These are phyloP conservation scores for Enoplosus armatus DNA, from an alignment of 2,797 vertebrate species.

Conservation along the genomic window DNA sequence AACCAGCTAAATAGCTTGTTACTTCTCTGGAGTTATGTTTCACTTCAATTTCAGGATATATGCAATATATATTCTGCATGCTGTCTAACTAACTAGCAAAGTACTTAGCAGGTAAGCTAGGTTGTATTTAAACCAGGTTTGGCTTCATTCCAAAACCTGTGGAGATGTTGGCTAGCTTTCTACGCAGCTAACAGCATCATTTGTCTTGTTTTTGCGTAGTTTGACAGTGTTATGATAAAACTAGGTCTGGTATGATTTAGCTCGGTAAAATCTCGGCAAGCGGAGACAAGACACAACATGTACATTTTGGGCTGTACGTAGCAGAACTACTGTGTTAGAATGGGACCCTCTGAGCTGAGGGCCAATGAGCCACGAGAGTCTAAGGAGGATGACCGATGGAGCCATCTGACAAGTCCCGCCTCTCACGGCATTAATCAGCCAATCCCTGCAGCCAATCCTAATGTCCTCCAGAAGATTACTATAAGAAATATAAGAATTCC, in stretches of 20 bases:
- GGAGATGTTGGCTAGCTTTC: too few relatives aligned
- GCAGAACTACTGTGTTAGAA: slow-evolving; percentile 16
- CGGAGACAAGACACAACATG: neutral
- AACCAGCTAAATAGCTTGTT: neutral
- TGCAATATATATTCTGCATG: neutral
- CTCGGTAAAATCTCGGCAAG: neutral
- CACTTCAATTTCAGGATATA: neutral
- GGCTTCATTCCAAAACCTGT: too few relatives aligned
- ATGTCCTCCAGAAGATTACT: neutral
- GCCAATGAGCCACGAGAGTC: slow-evolving; percentile 6
- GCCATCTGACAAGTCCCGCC: neutral
- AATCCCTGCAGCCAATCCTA: neutral
- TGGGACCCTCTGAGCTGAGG: neutral
- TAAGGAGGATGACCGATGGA: neutral
- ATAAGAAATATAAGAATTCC: neutral
- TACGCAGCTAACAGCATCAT: too few relatives aligned
- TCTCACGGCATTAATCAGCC: neutral
- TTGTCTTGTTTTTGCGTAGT: neutral
- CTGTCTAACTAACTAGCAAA: neutral
- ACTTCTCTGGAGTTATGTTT: neutral
- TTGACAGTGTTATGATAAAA: neutral
- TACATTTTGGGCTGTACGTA: neutral
- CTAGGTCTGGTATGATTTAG: neutral
- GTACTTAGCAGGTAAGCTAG: neutral
- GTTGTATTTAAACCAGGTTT: too few relatives aligned